Evolutionary conservation across 2,888 invertebrate species (phyloP).

Genomic region (Crepidodera aurea): DNA sequence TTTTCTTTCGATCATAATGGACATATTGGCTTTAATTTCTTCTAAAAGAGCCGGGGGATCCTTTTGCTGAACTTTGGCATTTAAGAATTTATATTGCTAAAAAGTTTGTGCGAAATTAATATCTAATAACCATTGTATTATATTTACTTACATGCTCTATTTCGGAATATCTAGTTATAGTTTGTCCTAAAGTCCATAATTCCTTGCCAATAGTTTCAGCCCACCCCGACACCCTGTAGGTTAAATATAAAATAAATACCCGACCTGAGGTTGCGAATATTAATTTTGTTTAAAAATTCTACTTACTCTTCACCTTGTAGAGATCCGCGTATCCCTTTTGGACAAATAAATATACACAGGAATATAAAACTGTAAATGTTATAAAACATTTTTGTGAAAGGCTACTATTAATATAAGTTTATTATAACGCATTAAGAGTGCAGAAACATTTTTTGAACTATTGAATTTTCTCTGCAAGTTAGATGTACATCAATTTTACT

Average conservation of each 20-base stretch:
- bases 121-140: constrained; percentile 7
- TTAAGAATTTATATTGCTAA: constrained; percentile 81
- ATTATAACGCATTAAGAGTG: constrained; percentile 7
- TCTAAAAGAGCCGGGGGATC: constrained; percentile 81
- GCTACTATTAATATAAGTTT: not conserved
- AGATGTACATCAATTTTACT: too few relatives aligned
- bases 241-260: too few relatives aligned
- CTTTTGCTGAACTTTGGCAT: constrained; percentile 80
- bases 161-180: constrained; percentile 79
- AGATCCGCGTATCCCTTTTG: constrained; percentile 13
- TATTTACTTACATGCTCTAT: constrained; percentile 73
- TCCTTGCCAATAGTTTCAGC: constrained; percentile 81
- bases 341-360: constrained; percentile 7
- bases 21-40: constrained; percentile 82
- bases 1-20: constrained; percentile 85
- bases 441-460: constrained; percentile 1
- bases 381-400: constrained; percentile 11
- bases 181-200: constrained; percentile 78
- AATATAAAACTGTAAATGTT: constrained; percentile 6
- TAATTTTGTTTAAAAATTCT: not conserved
- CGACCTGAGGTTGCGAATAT: not conserved
- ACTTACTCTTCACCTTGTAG: constrained; percentile 32
- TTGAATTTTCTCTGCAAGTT: too few relatives aligned
- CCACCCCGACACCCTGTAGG: constrained; percentile 80
- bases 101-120: constrained; percentile 31